These are phyloP conservation scores for Lepidurus apus DNA, from an alignment of 1,140 invertebrate genomes.

Conservation along the genomic window DNA sequence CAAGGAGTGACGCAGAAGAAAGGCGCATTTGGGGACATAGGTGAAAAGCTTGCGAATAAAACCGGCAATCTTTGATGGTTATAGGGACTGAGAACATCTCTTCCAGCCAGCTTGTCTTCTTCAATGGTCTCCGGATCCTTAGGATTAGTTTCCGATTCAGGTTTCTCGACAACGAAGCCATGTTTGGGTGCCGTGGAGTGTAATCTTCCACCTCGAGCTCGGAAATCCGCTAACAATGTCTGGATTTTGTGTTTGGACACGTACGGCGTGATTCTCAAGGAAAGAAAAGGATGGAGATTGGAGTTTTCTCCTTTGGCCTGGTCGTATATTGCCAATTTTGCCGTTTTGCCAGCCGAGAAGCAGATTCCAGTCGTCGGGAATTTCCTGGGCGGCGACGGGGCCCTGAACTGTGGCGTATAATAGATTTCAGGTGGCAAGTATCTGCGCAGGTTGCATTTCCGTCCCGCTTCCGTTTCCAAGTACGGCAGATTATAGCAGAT, in stretches of 20 bases:
- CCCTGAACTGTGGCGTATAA: constrained; percentile 55
- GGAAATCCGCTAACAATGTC: constrained; percentile 71
- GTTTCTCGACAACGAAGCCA: background rate
- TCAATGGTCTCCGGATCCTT: constrained; percentile 34
- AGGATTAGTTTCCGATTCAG: constrained; percentile 35
- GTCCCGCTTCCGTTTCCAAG: constrained; percentile 75
- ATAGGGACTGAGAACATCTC: constrained; percentile 59
- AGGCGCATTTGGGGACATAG: constrained; percentile 69
- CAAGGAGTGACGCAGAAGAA: constrained; percentile 84
- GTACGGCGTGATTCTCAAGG: constrained; percentile 59
- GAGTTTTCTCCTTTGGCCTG: constrained; percentile 32
- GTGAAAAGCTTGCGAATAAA: constrained; percentile 86
- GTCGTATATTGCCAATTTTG: background rate
- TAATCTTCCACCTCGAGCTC: constrained; percentile 74
- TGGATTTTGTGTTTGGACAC: constrained; percentile 57
- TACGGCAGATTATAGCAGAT: constrained; percentile 73
- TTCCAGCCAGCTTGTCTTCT: constrained; percentile 27
- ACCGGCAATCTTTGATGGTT: constrained; percentile 85
- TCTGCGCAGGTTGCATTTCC: constrained; percentile 64
- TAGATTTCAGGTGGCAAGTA: constrained; percentile 77
- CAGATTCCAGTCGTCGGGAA: constrained; percentile 25
- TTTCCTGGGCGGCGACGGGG: constrained; percentile 29
- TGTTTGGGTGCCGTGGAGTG: constrained; percentile 40
- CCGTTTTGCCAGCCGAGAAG: constrained; percentile 26
- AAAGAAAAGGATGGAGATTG: constrained; percentile 63